A percentile compares a stretch with the other conserved stretches of the same genome.
Evolutionary conservation across 1,140 invertebrate genomes (phyloP).

Genomic region (Heliconius hewitsoni): DNA sequence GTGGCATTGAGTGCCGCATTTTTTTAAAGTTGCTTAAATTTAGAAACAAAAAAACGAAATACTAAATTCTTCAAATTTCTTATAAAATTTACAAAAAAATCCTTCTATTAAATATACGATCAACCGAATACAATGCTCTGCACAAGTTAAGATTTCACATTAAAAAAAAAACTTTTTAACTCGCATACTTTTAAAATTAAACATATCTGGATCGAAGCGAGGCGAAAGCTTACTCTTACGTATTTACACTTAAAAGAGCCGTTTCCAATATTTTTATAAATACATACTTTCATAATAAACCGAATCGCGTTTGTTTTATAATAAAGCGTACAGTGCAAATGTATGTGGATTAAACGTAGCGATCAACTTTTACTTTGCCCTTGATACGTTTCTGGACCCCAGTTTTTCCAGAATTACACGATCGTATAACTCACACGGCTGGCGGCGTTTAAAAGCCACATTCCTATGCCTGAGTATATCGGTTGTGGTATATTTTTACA

Average conservation of each 20-base stretch:
- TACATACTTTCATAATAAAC: conserved; percentile 23
- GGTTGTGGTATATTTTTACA: not conserved
- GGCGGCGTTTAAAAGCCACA: conserved; percentile 17
- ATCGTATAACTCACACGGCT: conserved; percentile 16
- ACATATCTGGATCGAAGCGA: not conserved
- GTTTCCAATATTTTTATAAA: conserved; percentile 10
- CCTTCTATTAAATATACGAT: not conserved
- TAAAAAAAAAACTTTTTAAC: not conserved
- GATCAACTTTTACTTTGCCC: conserved; percentile 39
- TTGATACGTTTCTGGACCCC: conserved; percentile 37
- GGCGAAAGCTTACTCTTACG: not conserved
- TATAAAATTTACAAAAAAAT: too few relatives aligned
- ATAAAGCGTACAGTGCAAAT: conserved; percentile 6
- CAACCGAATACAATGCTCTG: not conserved
- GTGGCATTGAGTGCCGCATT: too few relatives aligned
- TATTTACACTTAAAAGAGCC: not conserved
- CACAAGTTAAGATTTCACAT: not conserved
- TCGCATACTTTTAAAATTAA: not conserved
- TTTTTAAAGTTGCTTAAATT: too few relatives aligned
- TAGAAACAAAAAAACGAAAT: too few relatives aligned
- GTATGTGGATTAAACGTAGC: conserved; percentile 19
- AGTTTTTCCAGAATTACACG: conserved; percentile 27
- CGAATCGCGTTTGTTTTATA: conserved; percentile 24
- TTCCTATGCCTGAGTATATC: conserved; percentile 15
- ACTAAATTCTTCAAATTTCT: too few relatives aligned